phyloP scores from a whole-genome alignment of 2,113 vertebrate genomes.

The Channa maculata region DNA sequence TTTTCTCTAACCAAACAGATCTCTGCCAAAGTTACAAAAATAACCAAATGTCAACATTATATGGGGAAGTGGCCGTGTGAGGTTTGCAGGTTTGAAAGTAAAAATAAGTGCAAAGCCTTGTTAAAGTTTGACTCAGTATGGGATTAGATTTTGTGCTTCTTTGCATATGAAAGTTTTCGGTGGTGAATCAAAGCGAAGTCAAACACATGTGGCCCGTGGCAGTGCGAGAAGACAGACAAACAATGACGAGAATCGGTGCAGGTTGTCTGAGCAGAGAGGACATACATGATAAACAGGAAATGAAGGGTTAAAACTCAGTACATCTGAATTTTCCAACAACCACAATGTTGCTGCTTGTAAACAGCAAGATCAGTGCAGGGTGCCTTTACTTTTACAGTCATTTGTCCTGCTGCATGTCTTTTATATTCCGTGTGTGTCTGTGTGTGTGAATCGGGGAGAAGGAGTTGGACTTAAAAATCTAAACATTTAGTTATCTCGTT shows the following conservation, averaged over 20 bases:
- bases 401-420: neutral
- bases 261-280: constrained; percentile 45
- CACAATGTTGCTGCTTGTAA: constrained; percentile 65
- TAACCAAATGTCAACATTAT: constrained; percentile 18
- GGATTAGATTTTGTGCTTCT: constrained; percentile 1
- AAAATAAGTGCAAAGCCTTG: constrained; percentile 19
- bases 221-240: constrained; percentile 25
- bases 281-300: constrained; percentile 76
- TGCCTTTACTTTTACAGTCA: constrained; percentile 14
- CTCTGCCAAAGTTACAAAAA: constrained; percentile 8
- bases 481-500: constrained; percentile 34
- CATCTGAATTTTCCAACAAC: constrained; percentile 71
- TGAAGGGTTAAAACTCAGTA: constrained; percentile 73
- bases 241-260: constrained; percentile 39
- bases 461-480: constrained; percentile 16
- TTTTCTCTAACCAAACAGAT: constrained; percentile 13
- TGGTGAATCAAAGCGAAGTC: constrained; percentile 42
- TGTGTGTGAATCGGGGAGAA: constrained; percentile 10
- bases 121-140: constrained; percentile 18
- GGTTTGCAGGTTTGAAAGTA: constrained; percentile 4
- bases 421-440: neutral
- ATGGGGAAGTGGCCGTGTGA: constrained; percentile 13
- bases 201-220: neutral
- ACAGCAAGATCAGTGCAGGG: constrained; percentile 29
- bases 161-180: constrained; percentile 52